These are phyloP conservation scores for Canis aureus DNA, from an alignment of 2,113 vertebrate species.

Conservation along the genomic window DNA sequence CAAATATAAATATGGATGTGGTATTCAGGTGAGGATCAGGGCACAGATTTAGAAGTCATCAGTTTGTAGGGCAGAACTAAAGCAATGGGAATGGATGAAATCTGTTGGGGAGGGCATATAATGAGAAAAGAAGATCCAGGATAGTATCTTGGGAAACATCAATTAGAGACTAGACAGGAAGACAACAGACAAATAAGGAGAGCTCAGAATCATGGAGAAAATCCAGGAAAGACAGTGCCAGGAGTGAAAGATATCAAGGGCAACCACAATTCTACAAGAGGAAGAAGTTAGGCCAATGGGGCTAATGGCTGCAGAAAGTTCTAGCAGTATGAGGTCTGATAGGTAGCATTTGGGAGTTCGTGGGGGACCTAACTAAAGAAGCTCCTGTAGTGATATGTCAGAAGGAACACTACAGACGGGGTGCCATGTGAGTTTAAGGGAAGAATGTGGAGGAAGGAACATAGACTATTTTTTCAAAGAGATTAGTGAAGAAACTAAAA, in stretches of 20 bases:
- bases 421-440: background rate
- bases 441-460: background rate
- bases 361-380: background rate
- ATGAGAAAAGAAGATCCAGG: background rate
- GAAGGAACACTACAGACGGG: background rate
- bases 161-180: background rate
- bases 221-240: background rate
- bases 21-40: background rate
- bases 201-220: background rate
- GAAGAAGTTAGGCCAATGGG: background rate
- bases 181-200: background rate
- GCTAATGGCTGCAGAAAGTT: background rate
- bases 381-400: background rate
- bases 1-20: background rate
- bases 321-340: background rate
- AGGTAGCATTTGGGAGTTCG: background rate
- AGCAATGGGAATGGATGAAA: background rate
- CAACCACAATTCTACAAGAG: background rate
- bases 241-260: background rate
- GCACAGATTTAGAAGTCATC: background rate
- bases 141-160: background rate
- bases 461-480: background rate
- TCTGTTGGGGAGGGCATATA: background rate
- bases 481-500: background rate
- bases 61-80: background rate